A percentile compares a stretch with the other conserved stretches of the same genome.
Evolutionary conservation across 2,113 vertebrate species (phyloP).

Genomic region (Rhea pennata): DNA sequence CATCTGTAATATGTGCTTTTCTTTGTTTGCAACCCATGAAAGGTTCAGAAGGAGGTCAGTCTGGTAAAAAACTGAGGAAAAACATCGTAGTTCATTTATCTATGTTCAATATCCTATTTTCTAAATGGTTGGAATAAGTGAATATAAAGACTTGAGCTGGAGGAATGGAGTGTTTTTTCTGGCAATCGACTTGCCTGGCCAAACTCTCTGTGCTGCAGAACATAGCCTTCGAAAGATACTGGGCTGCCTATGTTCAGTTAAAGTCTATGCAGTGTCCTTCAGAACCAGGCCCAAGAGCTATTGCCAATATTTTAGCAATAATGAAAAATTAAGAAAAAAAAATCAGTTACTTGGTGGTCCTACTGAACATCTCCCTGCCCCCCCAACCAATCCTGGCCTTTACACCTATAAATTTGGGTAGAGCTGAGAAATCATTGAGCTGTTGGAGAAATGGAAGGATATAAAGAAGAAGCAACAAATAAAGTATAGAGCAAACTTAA

Average conservation of each 20-base stretch:
- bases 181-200: neutral
- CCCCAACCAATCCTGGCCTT: too few relatives aligned
- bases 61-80: neutral
- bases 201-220: neutral
- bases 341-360: fast-evolving
- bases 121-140: neutral
- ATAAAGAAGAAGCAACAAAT: neutral
- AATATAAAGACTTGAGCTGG: neutral
- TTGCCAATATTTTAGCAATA: neutral
- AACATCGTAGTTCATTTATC: neutral
- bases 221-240: neutral
- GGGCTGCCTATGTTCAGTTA: neutral
- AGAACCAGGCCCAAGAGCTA: neutral
- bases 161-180: neutral
- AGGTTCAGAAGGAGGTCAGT: neutral
- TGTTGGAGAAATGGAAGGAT: neutral
- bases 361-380: too few relatives aligned
- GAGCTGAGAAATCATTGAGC: neutral
- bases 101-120: neutral
- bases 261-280: neutral
- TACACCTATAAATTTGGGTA: neutral
- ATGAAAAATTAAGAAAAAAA: neutral
- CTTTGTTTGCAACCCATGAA: neutral
- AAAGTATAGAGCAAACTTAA: neutral
- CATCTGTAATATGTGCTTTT: neutral